Evolutionary conservation across 2,888 invertebrate species (phyloP).

Genomic region (Caenorhabditis angaria): DNA sequence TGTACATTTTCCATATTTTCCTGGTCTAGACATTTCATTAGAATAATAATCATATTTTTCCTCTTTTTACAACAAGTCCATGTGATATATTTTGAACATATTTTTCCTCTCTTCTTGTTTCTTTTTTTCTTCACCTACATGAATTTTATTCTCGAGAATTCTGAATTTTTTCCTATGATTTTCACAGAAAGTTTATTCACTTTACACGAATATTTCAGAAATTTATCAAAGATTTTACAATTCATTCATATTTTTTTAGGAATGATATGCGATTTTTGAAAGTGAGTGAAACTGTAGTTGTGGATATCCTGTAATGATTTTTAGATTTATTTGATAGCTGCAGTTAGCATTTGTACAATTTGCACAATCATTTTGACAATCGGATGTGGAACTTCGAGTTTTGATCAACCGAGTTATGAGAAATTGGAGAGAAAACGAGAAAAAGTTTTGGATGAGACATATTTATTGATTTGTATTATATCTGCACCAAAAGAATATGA

Average conservation of each 20-base stretch:
- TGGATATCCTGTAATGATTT: constrained; percentile 5
- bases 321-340: constrained; percentile 34
- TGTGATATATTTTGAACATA: constrained; percentile 8
- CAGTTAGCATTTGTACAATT: constrained; percentile 41
- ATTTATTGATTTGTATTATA: constrained; percentile 60
- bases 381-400: constrained; percentile 24
- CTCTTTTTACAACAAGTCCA: neutral
- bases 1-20: neutral
- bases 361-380: constrained; percentile 44
- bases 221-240: neutral
- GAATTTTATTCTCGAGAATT: constrained; percentile 5
- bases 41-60: constrained; percentile 1
- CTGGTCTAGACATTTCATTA: constrained; percentile 1
- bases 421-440: constrained; percentile 6
- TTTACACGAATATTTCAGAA: neutral
- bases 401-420: neutral
- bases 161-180: neutral
- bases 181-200: neutral
- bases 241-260: constrained; percentile 11
- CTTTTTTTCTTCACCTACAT: constrained; percentile 3
- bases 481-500: constrained; percentile 58
- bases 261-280: constrained; percentile 28
- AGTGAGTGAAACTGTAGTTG: constrained; percentile 13
- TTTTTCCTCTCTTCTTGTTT: neutral
- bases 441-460: constrained; percentile 35